Evolutionary conservation across 53 echinoderm and acorn worm species (phyloP), one percentile per base, ranked within the genome.

Genomic region (Hippasteria phrygiana): DNA sequence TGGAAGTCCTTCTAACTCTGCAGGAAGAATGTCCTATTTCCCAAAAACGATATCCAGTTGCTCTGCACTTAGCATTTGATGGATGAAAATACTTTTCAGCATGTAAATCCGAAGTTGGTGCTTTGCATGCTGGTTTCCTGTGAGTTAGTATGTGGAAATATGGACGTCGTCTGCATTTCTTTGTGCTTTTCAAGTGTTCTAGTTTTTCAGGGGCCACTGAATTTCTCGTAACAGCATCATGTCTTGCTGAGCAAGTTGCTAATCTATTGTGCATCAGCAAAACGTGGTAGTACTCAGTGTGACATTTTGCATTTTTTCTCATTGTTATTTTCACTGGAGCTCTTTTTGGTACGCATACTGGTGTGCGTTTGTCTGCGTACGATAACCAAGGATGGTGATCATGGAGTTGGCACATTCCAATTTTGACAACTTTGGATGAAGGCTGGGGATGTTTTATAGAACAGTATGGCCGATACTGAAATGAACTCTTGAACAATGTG

Each of bases 1-100:
- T 34, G 2, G 64, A 42, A 13, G 43, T 11, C 38, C 51, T 11
- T 63, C 64, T 33, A 27, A 45, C 33, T 14, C 7, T 69, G 67
- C 83, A 70, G 10, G 36, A 18, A 17, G 51, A 50, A 42, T 70
- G 17, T 83, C 33, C 62, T 50, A 20, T 24, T 32, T 20, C 47
- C 50, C 43, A 46, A 48, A 35, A 17, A 7, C 16, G 34, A 47
- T 42, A 43, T 16, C 32, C 70, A 12, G 3, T 20, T 67, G 83
- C 43, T 22, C 67, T 29, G 83, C 83, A 83, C 36, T 69, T 66
- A 24, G 50, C 18, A 29, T 31, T 38, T 36, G 36, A 35, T 50
- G 18, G 45, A 20, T 32, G 43, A 17, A 43, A 12, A 42, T 28
- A 24, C 12, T 64, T 80, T 37, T 33, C 7, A 29, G 35, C 31